Base-by-base conservation (phyloP, 2,797 vertebrate species). In the Acanthurus leucopareius region DNA sequence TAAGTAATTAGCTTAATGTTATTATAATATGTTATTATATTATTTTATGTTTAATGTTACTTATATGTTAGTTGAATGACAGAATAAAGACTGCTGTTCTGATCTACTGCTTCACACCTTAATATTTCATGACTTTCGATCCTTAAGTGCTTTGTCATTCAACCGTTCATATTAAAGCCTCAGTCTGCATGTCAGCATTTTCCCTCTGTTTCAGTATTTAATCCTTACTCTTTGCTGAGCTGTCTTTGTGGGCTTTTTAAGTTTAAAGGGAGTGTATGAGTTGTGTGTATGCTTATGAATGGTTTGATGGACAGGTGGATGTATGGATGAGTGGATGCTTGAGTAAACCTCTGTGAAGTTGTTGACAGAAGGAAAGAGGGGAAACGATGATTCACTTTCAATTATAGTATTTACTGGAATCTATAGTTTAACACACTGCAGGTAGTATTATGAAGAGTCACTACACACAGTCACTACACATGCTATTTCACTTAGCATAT, bases 1-100 rank as follows among this genome's bases (percentile, higher is more conserved):
- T 51, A 56, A 19, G n/a, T 75, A 22, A 74, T n/a, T 80, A 8
- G 70, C 59, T 63, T 15, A 32, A 20, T 64, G 32, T 35, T 35
- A 35, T 35, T 3, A 35, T 35, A 32, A 32, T 32, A 32, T 32
- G 28, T 32, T 32, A 32, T 32, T 32, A 35, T 35, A 3, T 35
- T 35, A 35, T 35, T 7, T 3, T 35, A 3, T 35, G 32, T 35
- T 1, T 35, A 35, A 35, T 35, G 32, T 47, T 32, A 45, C 25
- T 49, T 28, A 14, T 14, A 77, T 13, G 38, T n/a, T 49, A 13
- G 7, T 44, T 51, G 20, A 60, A 63, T n/a, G 11, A 57, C 15
- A 42, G 40, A 42, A 42, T 42, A 47, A 47, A 56, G 7, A 17
- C 8, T 44, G 17, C 47, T 40, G 58, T 72, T 42, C 72, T 40